phyloP scores from a whole-genome alignment of 2,797 vertebrate species.

The Sparus aurata region DNA sequence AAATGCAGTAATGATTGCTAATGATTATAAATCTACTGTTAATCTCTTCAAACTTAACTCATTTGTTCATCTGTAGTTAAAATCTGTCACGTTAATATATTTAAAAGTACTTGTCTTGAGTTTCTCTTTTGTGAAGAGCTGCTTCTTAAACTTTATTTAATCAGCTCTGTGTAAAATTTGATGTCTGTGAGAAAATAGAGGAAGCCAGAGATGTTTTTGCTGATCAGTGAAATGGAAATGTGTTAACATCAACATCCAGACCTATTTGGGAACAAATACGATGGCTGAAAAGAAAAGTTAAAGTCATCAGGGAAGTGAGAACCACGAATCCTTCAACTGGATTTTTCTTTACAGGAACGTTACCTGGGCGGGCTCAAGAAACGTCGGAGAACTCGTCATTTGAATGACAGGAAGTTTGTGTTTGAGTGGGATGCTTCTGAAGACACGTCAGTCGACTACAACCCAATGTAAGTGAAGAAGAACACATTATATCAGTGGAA shows the following conservation, averaged over 20 bases:
- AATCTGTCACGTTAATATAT: too few species aligned
- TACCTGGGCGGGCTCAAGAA: slow-evolving; percentile 97
- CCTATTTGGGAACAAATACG: neutral
- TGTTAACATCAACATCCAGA: neutral
- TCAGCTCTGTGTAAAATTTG: too few species aligned
- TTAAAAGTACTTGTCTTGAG: neutral
- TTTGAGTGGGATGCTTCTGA: slow-evolving; percentile 99
- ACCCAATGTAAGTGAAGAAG: slow-evolving; percentile 91
- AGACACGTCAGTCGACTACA: slow-evolving; percentile 97
- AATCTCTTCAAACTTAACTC: too few species aligned
- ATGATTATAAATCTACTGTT: too few species aligned
- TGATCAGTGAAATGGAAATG: neutral
- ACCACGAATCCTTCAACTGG: too few species aligned
- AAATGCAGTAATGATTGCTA: neutral
- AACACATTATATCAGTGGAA: neutral
- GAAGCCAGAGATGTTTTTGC: neutral
- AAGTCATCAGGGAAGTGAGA: too few species aligned
- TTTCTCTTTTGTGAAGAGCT: neutral
- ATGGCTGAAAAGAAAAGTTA: too few species aligned
- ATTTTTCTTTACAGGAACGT: slow-evolving; percentile 87
- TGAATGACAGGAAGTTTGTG: slow-evolving; percentile 98
- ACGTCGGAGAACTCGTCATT: slow-evolving; percentile 94
- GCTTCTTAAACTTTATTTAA: neutral
- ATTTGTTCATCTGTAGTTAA: too few species aligned
- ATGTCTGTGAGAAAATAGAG: neutral